A percentile compares a stretch with the other conserved stretches of the same genome.
These are phyloP conservation scores for Tiaroga cobitis DNA, from an alignment of 2,797 vertebrate genomes.

Conservation along the genomic window DNA sequence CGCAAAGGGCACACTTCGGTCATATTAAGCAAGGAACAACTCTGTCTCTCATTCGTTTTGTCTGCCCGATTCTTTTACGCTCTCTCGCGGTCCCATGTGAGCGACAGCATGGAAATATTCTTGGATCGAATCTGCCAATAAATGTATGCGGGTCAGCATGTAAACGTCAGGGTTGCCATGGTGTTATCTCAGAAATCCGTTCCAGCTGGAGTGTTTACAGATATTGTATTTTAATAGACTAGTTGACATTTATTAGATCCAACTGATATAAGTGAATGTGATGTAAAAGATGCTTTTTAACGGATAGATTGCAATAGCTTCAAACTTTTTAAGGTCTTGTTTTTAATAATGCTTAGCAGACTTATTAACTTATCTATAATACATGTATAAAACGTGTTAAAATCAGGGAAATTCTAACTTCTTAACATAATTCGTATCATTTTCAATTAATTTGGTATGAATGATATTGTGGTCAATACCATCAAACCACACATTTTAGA, in stretches of 20 bases:
- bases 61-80: constrained; percentile 75
- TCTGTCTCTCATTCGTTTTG: constrained; percentile 67
- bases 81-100: constrained; percentile 65
- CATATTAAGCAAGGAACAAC: constrained; percentile 56
- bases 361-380: not conserved
- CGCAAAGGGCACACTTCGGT: constrained; percentile 57
- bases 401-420: not conserved
- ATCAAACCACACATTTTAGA: not conserved
- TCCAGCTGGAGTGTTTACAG: constrained; percentile 58
- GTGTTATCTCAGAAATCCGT: constrained; percentile 59
- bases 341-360: not conserved
- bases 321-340: not conserved
- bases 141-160: constrained; percentile 57
- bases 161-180: constrained; percentile 52
- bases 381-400: not conserved
- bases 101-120: constrained; percentile 69
- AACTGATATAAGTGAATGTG: constrained; percentile 44
- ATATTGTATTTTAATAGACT: constrained; percentile 60
- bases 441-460: not conserved
- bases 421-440: not conserved
- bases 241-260: constrained; percentile 56
- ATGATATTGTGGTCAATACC: not conserved
- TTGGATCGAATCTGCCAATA: constrained; percentile 69
- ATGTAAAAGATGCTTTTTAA: constrained; percentile 9
- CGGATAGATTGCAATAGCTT: not conserved